A percentile compares a stretch with the other conserved stretches of the same genome.
Evolutionary conservation across 2,797 vertebrate genomes (phyloP).

Genomic region (Choloepus didactylus): DNA sequence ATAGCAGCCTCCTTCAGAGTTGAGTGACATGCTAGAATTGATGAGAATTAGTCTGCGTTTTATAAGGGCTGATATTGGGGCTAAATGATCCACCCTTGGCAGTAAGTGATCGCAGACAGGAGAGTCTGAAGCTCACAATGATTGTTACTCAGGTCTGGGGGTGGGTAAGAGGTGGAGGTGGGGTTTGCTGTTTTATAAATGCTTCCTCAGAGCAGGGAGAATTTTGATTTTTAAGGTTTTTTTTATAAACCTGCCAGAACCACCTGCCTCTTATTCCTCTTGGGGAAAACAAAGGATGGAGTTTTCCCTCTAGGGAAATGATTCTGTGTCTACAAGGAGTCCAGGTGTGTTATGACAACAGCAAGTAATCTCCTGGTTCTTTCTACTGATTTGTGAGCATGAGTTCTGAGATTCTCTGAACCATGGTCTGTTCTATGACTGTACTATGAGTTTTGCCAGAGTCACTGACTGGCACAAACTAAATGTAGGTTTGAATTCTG

Average conservation of each 20-base stretch:
- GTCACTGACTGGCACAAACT: not conserved
- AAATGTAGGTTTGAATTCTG: not conserved
- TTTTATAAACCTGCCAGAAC: conserved; percentile 58
- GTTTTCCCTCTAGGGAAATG: conserved; percentile 50
- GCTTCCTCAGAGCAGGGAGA: conserved; percentile 42
- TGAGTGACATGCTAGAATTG: not conserved
- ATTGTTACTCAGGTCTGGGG: conserved; percentile 32
- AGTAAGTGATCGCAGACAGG: not conserved
- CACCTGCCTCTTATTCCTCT: conserved; percentile 55
- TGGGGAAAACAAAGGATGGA: conserved; percentile 36
- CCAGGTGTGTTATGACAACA: not conserved
- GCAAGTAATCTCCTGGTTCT: conserved; percentile 38
- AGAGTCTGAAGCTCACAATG: not conserved
- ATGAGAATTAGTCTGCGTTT: not conserved
- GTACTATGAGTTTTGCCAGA: not conserved
- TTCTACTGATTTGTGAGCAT: not conserved
- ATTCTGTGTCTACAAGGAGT: conserved; percentile 36
- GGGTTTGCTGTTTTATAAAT: conserved; percentile 52
- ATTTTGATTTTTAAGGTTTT: conserved; percentile 53
- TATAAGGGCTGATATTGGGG: not conserved
- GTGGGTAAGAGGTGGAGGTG: too few relatives aligned
- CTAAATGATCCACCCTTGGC: not conserved
- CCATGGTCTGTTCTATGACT: not conserved
- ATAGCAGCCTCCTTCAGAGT: not conserved
- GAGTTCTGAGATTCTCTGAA: not conserved